Evolutionary conservation across 2,113 vertebrate species (phyloP), one percentile per base, ranked within the genome.

Genomic region (Lasiurus borealis): DNA sequence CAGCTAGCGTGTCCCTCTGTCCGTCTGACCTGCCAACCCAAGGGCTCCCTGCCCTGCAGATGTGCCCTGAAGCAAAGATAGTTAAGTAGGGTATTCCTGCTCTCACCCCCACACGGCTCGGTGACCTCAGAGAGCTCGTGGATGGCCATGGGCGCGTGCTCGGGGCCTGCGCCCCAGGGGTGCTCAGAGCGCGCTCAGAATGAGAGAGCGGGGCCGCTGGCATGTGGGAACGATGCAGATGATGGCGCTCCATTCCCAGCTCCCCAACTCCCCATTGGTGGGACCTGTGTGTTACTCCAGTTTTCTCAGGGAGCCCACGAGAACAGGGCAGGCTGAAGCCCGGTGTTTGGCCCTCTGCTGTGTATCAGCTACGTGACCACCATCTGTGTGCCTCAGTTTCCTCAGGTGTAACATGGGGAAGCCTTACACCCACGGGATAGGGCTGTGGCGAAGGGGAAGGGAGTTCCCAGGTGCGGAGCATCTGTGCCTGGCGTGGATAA

Each of bases 21-120:
- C 46, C 34, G 14, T 50, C 31, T 36, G 27, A 46, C 68, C 29
- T 0, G 0, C 36, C 31, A 0, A 27, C 23, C 0, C 34, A 77
- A 3, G 15, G 12, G 40, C 64, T 64, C 82, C 5, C 27, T 27
- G 19, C 46, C 29, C 3, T 31, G 46, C 25, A 34, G 44, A 14
- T 66, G 52, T 72, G 72, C 6, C 14, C 18, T 25, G 66, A 85
- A 86, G 66, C 31, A 64, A 44, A 59, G 9, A 52, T 19, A 83
- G 19, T 27, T n/a, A 27, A 88, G 10, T 3, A 16, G 64, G n/a
- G 69, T 46, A 21, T 40, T 31, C 57, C 76, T 18, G 2, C 31
- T n/a, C 34, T 57, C 7, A 2, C 25, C 7, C 44, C 52, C 27
- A 29, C 5, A 27, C 16, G 8, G 14, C 0, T 6, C 8, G 2